Percentiles rank a stretch among this genome's conserved stretches.
phyloP scores from a whole-genome alignment of 2,797 vertebrate genomes.

The Mastacembelus armatus region DNA sequence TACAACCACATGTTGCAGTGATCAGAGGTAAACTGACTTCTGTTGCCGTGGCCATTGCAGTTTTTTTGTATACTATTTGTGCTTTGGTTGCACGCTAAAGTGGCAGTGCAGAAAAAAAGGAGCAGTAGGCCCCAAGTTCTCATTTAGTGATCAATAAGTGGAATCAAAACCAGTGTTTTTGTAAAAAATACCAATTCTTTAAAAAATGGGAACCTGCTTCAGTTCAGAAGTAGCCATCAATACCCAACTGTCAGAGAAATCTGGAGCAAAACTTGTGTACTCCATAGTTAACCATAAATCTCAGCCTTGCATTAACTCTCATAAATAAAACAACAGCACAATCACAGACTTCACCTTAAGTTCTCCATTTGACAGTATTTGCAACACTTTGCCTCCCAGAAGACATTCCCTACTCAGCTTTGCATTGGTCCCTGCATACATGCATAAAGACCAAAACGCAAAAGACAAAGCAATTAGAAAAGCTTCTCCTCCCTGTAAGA shows the following conservation, averaged over 20 bases:
- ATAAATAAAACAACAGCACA: constrained; percentile 69
- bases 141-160: constrained; percentile 30
- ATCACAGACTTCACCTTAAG: constrained; percentile 51
- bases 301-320: constrained; percentile 60
- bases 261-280: constrained; percentile 16
- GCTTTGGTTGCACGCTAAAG: constrained; percentile 5
- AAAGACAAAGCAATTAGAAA: constrained; percentile 77
- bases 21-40: no score
- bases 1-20: no score
- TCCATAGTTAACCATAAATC: constrained; percentile 44
- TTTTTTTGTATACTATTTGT: neutral
- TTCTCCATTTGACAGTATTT: constrained; percentile 54
- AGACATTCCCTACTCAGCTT: constrained; percentile 33
- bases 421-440: constrained; percentile 23
- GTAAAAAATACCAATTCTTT: constrained; percentile 37
- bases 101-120: neutral
- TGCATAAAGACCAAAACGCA: constrained; percentile 50
- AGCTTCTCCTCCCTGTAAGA: constrained; percentile 65
- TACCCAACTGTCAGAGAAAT: constrained; percentile 24
- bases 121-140: constrained; percentile 9
- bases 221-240: constrained; percentile 24
- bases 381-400: constrained; percentile 52
- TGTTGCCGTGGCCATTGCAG: no score
- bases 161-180: constrained; percentile 26
- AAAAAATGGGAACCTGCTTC: constrained; percentile 21